Base-by-base conservation (phyloP, 2,797 vertebrate genomes). In the Pagetopsis macropterus region DNA sequence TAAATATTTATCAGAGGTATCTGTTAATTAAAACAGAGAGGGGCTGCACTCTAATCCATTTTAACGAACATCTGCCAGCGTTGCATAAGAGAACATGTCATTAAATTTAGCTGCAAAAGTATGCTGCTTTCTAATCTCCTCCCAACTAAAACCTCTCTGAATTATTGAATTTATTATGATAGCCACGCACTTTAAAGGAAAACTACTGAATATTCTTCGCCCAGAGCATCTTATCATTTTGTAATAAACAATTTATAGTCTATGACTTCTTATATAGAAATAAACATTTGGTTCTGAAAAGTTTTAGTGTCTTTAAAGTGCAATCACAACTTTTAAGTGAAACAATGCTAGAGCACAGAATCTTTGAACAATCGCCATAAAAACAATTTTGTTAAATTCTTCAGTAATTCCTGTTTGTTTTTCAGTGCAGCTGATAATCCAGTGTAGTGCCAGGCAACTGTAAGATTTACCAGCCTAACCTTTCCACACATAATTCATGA, bases 1-100 rank as follows among this genome's bases (percentile, higher is more conserved):
- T 93, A 89, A 92, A 91, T 91, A 94, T 94, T 92, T 95, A 93
- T 95, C 92, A 93, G 93, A 93, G 87, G 86, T 92, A 89, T 94
- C 78, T 83, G 82, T 93, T 96, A 95, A 96, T 96, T 95, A 94
- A 91, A 94, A 92, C 88, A 92, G 94, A 89, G 87, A 89, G 84
- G 80, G 79, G 64, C 81, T 94, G 94, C 83, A 83, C 77, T 90
- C 84, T 92, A 91, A 95, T 94, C 92, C 84, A 69, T 91, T 91
- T 91, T 93, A 93, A 91, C 91, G 69, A 93, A 92, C 85, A 92
- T 90, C 88, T 93, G 91, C 85, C 94, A 91, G 77, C 46, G 70
- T 88, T 89, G 86, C 76, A 77, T 81, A 79, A 27, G 68, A 80
- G 41, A 57, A 89, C 81, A 79, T 89, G 90, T 86, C 93, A 93